phyloP scores from a whole-genome alignment of 2,888 invertebrate species.

The Sipha maydis region DNA sequence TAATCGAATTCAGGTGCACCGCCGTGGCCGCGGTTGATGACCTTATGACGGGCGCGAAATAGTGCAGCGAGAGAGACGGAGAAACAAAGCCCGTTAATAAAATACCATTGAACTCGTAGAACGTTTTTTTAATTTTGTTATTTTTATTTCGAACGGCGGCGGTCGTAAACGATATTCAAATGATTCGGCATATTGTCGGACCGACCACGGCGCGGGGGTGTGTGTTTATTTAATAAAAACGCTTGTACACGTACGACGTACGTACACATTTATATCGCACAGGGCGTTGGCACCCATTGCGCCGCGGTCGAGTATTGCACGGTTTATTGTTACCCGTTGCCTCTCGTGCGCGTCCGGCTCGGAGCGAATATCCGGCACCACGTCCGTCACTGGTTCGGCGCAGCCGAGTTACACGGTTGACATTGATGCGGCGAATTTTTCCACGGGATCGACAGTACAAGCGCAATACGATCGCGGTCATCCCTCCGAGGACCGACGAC shows the following conservation, averaged over 20 bases:
- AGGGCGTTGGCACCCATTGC: slow-evolving; percentile 29
- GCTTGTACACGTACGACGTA: background rate
- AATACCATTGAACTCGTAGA: slow-evolving; percentile 42
- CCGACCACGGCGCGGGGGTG: slow-evolving; percentile 21
- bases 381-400: too few relatives aligned
- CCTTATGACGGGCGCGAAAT: slow-evolving; percentile 18
- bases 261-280: background rate
- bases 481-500: too few relatives aligned
- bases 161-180: slow-evolving; percentile 50
- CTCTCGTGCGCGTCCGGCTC: background rate
- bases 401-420: too few relatives aligned
- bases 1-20: background rate
- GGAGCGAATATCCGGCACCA: background rate
- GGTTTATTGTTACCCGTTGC: background rate
- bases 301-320: background rate
- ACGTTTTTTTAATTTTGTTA: slow-evolving; percentile 1
- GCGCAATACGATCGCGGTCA: too few relatives aligned
- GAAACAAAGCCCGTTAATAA: slow-evolving; percentile 18
- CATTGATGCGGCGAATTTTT: too few relatives aligned
- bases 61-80: background rate
- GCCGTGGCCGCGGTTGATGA: slow-evolving; percentile 30
- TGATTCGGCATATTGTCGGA: slow-evolving; percentile 49
- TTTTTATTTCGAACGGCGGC: slow-evolving; percentile 20
- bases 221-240: slow-evolving; percentile 45
- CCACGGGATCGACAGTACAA: too few relatives aligned